Base-by-base conservation (phyloP, 2,888 invertebrate species). In the Serripes groenlandicus region DNA sequence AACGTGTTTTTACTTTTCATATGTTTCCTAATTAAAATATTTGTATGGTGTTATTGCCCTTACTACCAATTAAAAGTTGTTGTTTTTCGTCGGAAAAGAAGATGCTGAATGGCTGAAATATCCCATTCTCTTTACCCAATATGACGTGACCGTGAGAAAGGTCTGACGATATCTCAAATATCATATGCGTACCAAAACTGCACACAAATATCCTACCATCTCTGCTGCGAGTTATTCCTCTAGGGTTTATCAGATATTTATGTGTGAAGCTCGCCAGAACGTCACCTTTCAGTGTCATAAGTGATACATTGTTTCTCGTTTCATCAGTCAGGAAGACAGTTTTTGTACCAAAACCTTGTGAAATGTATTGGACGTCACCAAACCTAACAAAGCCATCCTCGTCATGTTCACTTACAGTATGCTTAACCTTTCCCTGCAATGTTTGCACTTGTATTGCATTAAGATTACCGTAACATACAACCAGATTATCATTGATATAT, bases 151-250 rank as follows among this genome's bases (percentile, higher is more conserved):
- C 60, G 3, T 30, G 3, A n/a, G 60, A 28, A 5, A 60, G 23
- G 23, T 60, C 60, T 9, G 30, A 9, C 11, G 30, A 60, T n/a
- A 60, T 60, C 21, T 60, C 60, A 5, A 60, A 28, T 9, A 60
- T 30, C 28, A 26, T 30, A 21, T 60, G 26, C 4, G 26, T 60
- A n/a, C 30, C 60, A 30, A 21, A 9, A 21, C 60, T 60, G 60
- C 60, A 60, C 7, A 60, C 60, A 30, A 60, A 60, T 4, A 60
- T 30, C 30, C 60, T 60, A 26, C 60, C 60, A 21, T 60, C 30
- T 3, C 23, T 60, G 7, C 60, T 30, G 5, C 26, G 28, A 9
- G 60, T 9, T 9, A 60, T 60, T 3, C 60, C 60, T 3, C 30
- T 30, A 9, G 30, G 60, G 9, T 5, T 3, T 23, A 9, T 5